Conservation (phyloP, 2,113 vertebrate genomes). For the Xiphophorus hellerii region DNA sequence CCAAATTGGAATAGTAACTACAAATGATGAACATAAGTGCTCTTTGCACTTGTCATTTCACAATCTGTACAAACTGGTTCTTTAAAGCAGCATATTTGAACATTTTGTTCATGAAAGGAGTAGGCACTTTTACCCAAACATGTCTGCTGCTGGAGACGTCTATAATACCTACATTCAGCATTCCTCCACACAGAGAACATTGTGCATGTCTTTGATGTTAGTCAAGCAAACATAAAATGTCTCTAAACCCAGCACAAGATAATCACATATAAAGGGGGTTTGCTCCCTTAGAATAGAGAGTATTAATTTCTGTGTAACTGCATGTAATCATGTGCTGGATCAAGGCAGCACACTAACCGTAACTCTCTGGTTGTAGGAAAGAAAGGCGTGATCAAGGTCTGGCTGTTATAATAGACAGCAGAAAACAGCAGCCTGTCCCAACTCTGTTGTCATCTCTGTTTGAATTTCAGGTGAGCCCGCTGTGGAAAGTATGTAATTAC, state of each 20-base stretch:
- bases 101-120: no score
- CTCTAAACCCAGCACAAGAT: background rate
- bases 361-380: conserved; percentile 73
- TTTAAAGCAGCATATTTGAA: no score
- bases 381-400: conserved; percentile 82
- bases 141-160: no score
- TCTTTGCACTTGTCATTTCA: conserved; percentile 1
- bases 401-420: conserved; percentile 82
- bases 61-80: background rate
- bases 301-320: background rate
- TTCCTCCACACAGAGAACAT: background rate
- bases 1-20: background rate
- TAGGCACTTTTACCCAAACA: no score
- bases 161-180: background rate
- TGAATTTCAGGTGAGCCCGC: conserved; percentile 83
- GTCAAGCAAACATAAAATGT: background rate
- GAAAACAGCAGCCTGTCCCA: conserved; percentile 73
- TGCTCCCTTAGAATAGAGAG: background rate
- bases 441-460: conserved; percentile 80
- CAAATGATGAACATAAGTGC: background rate
- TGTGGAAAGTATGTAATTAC: conserved; percentile 65
- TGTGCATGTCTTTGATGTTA: conserved; percentile 1
- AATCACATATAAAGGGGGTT: background rate
- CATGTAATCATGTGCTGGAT: conserved; percentile 4
- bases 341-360: conserved; percentile 14